phyloP scores from a whole-genome alignment of 23 tunicate genomes.

The Corella eumyota region DNA sequence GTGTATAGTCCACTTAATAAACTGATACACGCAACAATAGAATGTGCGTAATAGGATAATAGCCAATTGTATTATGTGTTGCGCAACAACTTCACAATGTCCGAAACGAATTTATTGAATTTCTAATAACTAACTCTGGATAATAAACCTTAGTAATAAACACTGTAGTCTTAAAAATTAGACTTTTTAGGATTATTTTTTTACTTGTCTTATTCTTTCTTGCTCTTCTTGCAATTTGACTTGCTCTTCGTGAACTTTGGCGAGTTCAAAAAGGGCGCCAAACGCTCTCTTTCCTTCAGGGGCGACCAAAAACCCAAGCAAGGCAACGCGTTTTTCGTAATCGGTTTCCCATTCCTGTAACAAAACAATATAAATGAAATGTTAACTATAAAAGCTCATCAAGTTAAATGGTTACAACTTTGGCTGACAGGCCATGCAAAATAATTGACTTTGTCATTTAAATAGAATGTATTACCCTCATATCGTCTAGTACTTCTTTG shows the following conservation, averaged over 20 bases:
- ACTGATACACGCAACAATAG: too few species aligned
- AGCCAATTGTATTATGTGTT: too few species aligned
- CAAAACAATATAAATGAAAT: not conserved
- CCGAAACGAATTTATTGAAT: too few species aligned
- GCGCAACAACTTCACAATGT: too few species aligned
- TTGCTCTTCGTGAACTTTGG: slow-evolving; percentile 88
- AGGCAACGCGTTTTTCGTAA: slow-evolving; percentile 78
- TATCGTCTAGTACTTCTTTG: slow-evolving; percentile 78
- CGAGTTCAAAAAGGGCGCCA: slow-evolving; percentile 74
- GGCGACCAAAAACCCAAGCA: slow-evolving; percentile 74
- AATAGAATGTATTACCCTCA: slow-evolving; percentile 33
- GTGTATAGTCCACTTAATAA: too few species aligned
- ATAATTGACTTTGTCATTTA: too few species aligned
- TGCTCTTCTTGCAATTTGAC: slow-evolving; percentile 78
- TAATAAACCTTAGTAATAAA: too few species aligned
- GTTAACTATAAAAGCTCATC: not conserved
- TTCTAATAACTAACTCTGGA: too few species aligned
- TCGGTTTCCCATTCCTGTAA: slow-evolving; percentile 90
- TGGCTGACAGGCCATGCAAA: too few species aligned
- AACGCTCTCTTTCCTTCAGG: slow-evolving; percentile 89
- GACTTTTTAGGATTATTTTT: not conserved
- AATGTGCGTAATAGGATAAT: too few species aligned
- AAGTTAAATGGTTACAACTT: too few species aligned
- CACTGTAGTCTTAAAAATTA: too few species aligned
- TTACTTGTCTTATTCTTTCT: slow-evolving; percentile 64